These are phyloP conservation scores for Sphyrna mokarran DNA, from an alignment of 2,113 vertebrate genomes.

Conservation along the genomic window DNA sequence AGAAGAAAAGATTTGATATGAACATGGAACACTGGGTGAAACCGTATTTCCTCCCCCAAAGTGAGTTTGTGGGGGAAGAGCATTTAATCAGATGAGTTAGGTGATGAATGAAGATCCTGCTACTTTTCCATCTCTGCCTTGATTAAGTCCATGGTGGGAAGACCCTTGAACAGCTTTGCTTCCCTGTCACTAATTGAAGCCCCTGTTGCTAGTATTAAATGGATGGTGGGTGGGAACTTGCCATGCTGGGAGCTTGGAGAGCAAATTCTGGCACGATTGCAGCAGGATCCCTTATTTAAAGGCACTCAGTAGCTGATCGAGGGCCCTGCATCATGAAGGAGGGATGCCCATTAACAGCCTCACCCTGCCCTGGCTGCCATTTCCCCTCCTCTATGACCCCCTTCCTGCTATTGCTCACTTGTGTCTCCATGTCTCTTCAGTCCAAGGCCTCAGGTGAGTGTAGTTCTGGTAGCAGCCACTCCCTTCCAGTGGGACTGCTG, in stretches of 20 bases:
- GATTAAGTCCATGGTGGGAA: no score
- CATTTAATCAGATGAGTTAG: no score
- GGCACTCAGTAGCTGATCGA: background rate
- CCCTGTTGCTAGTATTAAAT: background rate
- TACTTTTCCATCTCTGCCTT: no score
- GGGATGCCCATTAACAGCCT: no score
- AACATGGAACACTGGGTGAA: no score
- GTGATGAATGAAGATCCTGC: no score
- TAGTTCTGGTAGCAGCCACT: background rate
- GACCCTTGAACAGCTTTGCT: no score
- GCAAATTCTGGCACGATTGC: background rate
- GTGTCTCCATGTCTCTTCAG: background rate
- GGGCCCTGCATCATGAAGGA: background rate
- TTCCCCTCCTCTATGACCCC: background rate
- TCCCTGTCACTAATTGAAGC: background rate
- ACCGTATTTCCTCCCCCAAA: no score
- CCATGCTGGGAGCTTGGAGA: background rate
- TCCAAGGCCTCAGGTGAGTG: background rate
- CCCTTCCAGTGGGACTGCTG: background rate
- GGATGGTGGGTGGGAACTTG: no score
- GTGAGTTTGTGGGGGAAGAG: no score
- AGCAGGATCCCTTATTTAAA: no score
- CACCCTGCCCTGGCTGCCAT: background rate
- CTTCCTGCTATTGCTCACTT: background rate
- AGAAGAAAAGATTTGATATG: background rate